phyloP scores from a whole-genome alignment of 1,140 invertebrate species.

The Temnothorax curvispinosus region DNA sequence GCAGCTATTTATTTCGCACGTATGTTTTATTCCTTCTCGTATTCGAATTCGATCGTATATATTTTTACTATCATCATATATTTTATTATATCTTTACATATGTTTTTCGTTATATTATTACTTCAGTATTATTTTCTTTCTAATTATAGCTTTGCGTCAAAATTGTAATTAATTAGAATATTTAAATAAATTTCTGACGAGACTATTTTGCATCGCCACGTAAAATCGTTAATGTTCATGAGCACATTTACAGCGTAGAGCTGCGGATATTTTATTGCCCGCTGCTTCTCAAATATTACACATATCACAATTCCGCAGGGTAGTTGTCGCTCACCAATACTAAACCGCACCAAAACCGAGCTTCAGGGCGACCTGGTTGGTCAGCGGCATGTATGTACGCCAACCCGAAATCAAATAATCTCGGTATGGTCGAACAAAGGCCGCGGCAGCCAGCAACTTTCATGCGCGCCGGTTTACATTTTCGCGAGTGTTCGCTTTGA shows the following conservation, averaged over 20 bases:
- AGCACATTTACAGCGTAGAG: background rate
- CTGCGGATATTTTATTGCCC: background rate
- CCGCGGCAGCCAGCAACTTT: constrained; percentile 47
- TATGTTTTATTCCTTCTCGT: constrained; percentile 3
- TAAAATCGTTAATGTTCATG: background rate
- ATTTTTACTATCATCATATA: constrained; percentile 13
- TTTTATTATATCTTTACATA: background rate
- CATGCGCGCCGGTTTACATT: constrained; percentile 46
- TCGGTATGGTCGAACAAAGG: constrained; percentile 48
- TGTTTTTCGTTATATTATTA: background rate
- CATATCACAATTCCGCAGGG: constrained; percentile 7
- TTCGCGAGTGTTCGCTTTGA: constrained; percentile 26
- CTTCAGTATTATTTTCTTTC: background rate
- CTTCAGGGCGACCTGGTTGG: constrained; percentile 33
- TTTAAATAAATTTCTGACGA: background rate
- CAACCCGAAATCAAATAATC: constrained; percentile 70
- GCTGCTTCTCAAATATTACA: constrained; percentile 1
- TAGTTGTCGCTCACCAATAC: constrained; percentile 25
- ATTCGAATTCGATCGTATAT: background rate
- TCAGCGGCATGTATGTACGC: constrained; percentile 25
- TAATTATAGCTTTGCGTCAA: background rate
- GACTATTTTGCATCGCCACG: background rate
- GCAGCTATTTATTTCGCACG: constrained; percentile 35
- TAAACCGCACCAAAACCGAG: constrained; percentile 38
- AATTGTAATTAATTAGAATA: background rate